Percentiles rank a stretch among this genome's conserved stretches.
Conservation (phyloP, 2,113 vertebrate species). For the Laticauda laticaudata region DNA sequence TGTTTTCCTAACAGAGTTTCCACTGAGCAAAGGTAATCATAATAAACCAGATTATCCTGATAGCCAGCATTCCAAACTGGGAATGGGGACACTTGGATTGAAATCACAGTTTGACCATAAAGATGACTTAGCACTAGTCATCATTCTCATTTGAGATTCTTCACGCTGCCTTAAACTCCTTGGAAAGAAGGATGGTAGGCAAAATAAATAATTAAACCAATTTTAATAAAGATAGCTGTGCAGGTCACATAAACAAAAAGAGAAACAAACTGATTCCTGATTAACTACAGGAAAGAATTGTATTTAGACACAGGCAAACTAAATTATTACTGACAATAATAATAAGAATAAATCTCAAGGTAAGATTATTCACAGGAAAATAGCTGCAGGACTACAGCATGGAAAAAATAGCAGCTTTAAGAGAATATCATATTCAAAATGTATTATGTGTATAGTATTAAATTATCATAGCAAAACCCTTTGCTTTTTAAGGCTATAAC, state of each 20-base stretch:
- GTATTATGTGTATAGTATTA: background rate
- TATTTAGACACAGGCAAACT: background rate
- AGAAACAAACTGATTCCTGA: background rate
- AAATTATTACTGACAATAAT: background rate
- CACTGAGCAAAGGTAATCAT: background rate
- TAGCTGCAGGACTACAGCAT: background rate
- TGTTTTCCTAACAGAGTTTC: background rate
- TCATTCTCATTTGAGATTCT: background rate
- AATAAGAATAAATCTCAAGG: background rate
- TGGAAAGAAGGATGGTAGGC: background rate
- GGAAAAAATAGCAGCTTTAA: background rate
- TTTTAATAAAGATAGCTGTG: background rate
- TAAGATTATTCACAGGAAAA: background rate
- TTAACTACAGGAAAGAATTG: background rate
- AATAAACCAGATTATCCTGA: background rate
- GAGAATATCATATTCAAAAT: background rate
- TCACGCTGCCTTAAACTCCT: background rate
- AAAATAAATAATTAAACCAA: background rate
- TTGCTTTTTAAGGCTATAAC: constrained; percentile 19
- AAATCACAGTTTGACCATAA: background rate
- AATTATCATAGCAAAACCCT: background rate
- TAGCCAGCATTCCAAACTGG: background rate
- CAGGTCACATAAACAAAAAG: background rate
- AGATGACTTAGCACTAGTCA: background rate
- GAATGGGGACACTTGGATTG: background rate